Percentiles rank a stretch among this genome's conserved stretches.
phyloP scores from a whole-genome alignment of 1,140 invertebrate species.

The Caenorhabditis latens region DNA sequence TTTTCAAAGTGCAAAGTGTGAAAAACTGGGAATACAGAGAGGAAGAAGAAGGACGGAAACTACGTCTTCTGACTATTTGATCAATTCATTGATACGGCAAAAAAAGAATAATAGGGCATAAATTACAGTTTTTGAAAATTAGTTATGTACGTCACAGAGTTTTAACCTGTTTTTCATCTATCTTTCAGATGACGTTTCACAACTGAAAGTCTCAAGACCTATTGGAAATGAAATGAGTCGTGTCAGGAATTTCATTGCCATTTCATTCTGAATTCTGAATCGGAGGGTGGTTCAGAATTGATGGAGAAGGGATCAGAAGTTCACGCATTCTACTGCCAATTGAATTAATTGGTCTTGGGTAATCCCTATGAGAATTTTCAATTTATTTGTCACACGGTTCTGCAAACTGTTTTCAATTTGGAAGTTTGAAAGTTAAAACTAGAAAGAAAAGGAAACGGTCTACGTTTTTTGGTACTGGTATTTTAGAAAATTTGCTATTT shows the following conservation, averaged over 20 bases:
- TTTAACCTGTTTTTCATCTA: neutral
- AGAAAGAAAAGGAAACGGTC: too few relatives aligned
- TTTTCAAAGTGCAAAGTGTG: slow-evolving; percentile 40
- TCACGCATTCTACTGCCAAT: neutral
- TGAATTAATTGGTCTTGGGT: neutral
- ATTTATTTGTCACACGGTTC: too few relatives aligned
- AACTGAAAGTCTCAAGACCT: neutral
- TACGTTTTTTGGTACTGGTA: too few relatives aligned
- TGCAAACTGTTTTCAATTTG: too few relatives aligned
- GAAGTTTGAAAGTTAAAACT: too few relatives aligned
- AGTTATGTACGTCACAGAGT: neutral
- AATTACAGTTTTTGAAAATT: slow-evolving; percentile 4
- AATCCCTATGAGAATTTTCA: neutral
- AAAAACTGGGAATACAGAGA: neutral
- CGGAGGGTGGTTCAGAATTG: neutral
- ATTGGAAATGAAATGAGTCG: slow-evolving; percentile 11
- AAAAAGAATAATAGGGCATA: neutral
- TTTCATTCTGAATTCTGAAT: neutral
- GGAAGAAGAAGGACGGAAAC: neutral
- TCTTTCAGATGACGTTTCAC: slow-evolving; percentile 22
- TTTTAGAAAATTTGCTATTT: too few relatives aligned
- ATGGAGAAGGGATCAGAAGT: neutral
- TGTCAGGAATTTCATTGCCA: slow-evolving; percentile 42
- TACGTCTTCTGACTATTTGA: neutral
- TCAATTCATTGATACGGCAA: neutral